Evolutionary conservation across 2,888 invertebrate species (phyloP).

Genomic region (Oscheius sp.): DNA sequence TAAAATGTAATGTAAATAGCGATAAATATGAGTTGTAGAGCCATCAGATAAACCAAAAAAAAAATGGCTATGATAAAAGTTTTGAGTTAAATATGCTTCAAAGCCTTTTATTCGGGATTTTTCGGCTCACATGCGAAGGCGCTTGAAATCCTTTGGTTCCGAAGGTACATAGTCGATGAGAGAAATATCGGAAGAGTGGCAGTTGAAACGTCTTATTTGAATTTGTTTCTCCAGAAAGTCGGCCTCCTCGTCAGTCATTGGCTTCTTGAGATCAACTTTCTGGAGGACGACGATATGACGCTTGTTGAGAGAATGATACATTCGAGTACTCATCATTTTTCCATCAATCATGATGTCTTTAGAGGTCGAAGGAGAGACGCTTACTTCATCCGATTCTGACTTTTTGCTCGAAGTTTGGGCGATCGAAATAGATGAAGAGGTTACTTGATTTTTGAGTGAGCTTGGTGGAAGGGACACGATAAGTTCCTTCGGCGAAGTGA

Average conservation of each 20-base stretch:
- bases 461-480: neutral
- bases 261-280: conserved; percentile 3
- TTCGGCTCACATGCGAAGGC: neutral
- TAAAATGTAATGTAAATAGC: neutral
- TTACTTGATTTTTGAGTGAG: neutral
- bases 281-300: conserved; percentile 9
- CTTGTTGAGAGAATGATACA: conserved; percentile 5
- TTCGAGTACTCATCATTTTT: neutral
- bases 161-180: conserved; percentile 5
- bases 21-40: neutral
- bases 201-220: neutral
- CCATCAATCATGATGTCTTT: too few relatives aligned
- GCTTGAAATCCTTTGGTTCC: neutral
- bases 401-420: too few relatives aligned
- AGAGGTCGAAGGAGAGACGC: neutral
- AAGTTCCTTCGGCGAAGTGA: neutral
- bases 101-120: neutral
- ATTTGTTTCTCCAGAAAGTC: neutral
- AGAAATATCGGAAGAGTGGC: neutral
- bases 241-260: conserved; percentile 12
- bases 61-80: neutral
- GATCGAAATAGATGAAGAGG: neutral
- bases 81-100: neutral
- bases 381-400: neutral
- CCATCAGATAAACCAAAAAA: neutral